Evolutionary conservation across 2,888 invertebrate species (phyloP).

Genomic region (Trisateles emortualis): DNA sequence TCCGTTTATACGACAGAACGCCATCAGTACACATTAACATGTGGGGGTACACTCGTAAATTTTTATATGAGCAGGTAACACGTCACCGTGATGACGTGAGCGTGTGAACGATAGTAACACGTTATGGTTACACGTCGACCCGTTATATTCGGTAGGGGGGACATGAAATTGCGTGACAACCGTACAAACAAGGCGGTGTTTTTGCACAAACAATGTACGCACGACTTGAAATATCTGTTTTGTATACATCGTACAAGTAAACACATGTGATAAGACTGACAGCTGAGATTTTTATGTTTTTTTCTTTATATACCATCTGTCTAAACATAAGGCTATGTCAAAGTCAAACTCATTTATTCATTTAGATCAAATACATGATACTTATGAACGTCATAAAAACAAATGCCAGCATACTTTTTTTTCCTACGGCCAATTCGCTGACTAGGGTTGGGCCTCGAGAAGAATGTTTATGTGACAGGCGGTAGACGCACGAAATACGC

Average conservation of each 20-base stretch:
- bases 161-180: slow-evolving; percentile 71
- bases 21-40: slow-evolving; percentile 59
- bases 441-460: too few species aligned
- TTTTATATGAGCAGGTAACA: slow-evolving; percentile 72
- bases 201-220: slow-evolving; percentile 65
- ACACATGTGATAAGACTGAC: slow-evolving; percentile 50
- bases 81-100: slow-evolving; percentile 64
- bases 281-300: slow-evolving; percentile 36
- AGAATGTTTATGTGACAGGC: too few species aligned
- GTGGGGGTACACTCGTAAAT: slow-evolving; percentile 70
- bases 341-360: not conserved
- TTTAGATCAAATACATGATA: too few species aligned
- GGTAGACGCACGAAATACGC: too few species aligned
- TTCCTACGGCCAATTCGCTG: too few species aligned
- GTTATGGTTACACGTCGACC: slow-evolving; percentile 36
- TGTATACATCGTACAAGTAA: slow-evolving; percentile 43
- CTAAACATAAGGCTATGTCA: not conserved
- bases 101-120: slow-evolving; percentile 55
- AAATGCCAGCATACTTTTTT: too few species aligned
- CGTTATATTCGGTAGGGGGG: slow-evolving; percentile 61
- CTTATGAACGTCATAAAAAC: too few species aligned
- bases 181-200: slow-evolving; percentile 59
- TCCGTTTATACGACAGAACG: slow-evolving; percentile 28
- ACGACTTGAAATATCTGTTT: slow-evolving; percentile 68
- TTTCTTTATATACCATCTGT: slow-evolving; percentile 33